Percentiles rank a stretch among this genome's conserved stretches.
These are phyloP conservation scores for Latrodectus elegans DNA, from an alignment of 2,888 invertebrate species.

Conservation along the genomic window DNA sequence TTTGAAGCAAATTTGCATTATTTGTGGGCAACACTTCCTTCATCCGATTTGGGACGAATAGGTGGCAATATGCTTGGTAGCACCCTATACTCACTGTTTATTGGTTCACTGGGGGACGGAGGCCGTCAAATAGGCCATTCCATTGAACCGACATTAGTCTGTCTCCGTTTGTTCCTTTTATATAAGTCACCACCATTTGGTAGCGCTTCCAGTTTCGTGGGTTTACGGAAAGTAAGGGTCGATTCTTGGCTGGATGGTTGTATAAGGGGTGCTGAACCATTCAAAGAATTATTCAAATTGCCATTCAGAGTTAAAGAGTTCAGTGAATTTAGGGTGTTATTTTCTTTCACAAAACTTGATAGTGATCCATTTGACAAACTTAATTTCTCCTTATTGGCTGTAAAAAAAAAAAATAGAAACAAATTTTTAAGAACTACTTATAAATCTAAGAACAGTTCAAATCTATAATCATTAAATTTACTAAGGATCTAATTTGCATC, in stretches of 20 bases:
- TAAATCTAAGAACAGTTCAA: too few relatives aligned
- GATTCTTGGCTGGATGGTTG: conserved; percentile 72
- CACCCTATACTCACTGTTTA: conserved; percentile 59
- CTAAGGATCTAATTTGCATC: too few relatives aligned
- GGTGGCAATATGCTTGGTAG: conserved; percentile 50
- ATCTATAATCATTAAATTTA: too few relatives aligned
- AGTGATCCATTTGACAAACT: conserved; percentile 29
- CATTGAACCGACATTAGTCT: conserved; percentile 46
- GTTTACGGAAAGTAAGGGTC: conserved; percentile 73
- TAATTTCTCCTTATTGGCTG: conserved; percentile 53
- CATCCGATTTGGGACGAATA: conserved; percentile 65
- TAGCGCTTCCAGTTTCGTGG: conserved; percentile 77
- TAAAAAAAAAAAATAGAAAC: not conserved
- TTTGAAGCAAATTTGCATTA: conserved; percentile 11
- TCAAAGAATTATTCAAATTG: conserved; percentile 6
- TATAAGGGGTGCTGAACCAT: conserved; percentile 51
- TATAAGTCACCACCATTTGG: conserved; percentile 72
- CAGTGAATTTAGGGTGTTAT: conserved; percentile 50
- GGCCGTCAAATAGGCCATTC: conserved; percentile 69
- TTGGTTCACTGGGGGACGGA: conserved; percentile 56
- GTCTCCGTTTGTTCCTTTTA: conserved; percentile 68
- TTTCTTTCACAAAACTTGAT: conserved; percentile 41
- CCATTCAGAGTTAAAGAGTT: conserved; percentile 38
- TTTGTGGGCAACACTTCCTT: conserved; percentile 42
- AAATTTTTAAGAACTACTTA: too few relatives aligned